A percentile compares a stretch with the other conserved stretches of the same genome.
Evolutionary conservation across 2,113 vertebrate genomes (phyloP).

Genomic region (Dromiciops gliroides): DNA sequence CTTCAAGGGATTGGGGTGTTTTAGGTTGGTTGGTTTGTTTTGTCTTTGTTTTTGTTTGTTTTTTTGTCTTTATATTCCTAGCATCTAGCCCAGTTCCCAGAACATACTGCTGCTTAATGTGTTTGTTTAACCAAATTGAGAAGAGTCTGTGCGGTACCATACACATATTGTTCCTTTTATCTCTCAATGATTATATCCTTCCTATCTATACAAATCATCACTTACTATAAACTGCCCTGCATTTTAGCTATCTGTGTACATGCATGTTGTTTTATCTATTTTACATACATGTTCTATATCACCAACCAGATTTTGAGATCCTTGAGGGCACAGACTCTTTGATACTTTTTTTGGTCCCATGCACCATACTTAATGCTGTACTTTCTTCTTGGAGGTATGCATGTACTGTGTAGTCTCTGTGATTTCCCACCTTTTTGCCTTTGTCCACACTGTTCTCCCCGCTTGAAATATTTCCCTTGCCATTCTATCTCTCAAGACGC

Average conservation of each 20-base stretch:
- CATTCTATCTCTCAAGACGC: no score
- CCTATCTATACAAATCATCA: not conserved
- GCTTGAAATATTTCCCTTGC: no score
- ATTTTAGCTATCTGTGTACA: not conserved
- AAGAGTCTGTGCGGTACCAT: not conserved
- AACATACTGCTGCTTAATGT: not conserved
- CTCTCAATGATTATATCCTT: not conserved
- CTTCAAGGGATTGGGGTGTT: not conserved
- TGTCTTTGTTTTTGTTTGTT: not conserved
- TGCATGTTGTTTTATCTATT: not conserved
- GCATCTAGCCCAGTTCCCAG: not conserved
- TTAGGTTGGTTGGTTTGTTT: not conserved
- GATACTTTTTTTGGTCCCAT: not conserved
- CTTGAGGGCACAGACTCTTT: not conserved
- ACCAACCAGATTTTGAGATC: not conserved
- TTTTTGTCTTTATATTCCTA: not conserved
- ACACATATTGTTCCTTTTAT: not conserved
- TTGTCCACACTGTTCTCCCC: not conserved
- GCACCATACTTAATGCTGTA: not conserved
- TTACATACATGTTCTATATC: not conserved
- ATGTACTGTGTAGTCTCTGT: not conserved
- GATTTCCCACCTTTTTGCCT: not conserved
- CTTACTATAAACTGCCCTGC: not conserved
- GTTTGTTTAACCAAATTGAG: not conserved
- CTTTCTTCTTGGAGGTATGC: not conserved